Base-by-base conservation (phyloP, 2,113 vertebrate genomes). In the Drymodes brunneopygia region DNA sequence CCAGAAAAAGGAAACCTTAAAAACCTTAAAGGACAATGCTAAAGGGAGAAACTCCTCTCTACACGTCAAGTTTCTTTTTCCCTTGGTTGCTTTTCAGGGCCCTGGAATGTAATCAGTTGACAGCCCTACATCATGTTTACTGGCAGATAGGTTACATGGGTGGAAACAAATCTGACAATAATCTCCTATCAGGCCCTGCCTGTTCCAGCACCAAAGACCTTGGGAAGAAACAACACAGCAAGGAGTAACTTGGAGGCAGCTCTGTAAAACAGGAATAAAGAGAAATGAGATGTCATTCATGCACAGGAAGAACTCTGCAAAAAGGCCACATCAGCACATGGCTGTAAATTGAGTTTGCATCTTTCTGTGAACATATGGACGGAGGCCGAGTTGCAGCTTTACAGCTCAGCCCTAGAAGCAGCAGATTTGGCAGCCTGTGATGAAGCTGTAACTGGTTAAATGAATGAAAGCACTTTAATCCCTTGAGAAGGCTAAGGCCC, bases 381-480 rank as follows among this genome's bases (percentile, higher is more conserved):
- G 0, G 58, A 33, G 79, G 83, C 81, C 70, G 65, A 87, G 82
- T 48, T 48, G 7, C 77, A 85, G 96, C 94, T 97, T 97, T 93
- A 50, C 69, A 89, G 94, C 86, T 96, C 94, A 97, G 95, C 93
- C 75, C 48, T 78, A 89, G 71, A 25, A 91, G 85, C 91, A 84
- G 15, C 90, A 95, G 90, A 91, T 83, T 67, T 93, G 93, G 84
- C 95, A 96, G 94, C 28, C 35, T 45, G 50, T 2, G 61, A 73
- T 35, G 88, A 67, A 81, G 95, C 92, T 79, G 54, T 88, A 96
- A 94, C 87, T 67, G 85, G 94, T 95, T 93, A 92, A 95, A 95
- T 70, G 92, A 96, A 93, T 58, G 92, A 94, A 96, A 88, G 90
- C 91, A 85, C 71, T 89, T 89, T 95, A 96, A 97, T 93, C 96